Evolutionary conservation across 2,888 invertebrate species (phyloP).

Genomic region (Resseliella maxima): DNA sequence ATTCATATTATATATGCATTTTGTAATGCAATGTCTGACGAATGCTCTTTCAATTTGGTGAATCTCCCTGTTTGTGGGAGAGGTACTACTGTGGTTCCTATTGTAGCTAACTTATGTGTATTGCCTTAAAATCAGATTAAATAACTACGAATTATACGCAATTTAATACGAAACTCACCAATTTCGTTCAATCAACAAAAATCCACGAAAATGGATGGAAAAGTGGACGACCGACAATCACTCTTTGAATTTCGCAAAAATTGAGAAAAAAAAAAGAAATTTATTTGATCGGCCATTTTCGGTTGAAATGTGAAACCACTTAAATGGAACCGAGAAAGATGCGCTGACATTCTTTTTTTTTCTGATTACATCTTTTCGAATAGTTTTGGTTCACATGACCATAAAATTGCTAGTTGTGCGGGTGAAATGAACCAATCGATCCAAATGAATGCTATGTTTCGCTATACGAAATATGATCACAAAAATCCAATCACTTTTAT

Average conservation of each 20-base stretch:
- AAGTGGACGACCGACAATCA: too few species aligned
- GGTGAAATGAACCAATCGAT: not conserved
- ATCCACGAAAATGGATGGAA: too few species aligned
- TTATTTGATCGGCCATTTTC: too few species aligned
- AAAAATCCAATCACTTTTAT: slow-evolving; percentile 31
- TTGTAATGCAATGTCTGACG: not conserved
- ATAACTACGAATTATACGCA: too few species aligned
- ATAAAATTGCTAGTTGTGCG: slow-evolving; percentile 5
- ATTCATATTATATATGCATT: not conserved
- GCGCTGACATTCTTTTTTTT: not conserved
- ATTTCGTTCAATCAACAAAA: too few species aligned
- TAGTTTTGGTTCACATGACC: slow-evolving; percentile 9
- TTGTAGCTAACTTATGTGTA: too few species aligned
- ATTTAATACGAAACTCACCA: too few species aligned
- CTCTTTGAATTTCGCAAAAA: too few species aligned
- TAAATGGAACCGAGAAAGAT: not conserved
- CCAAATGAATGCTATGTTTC: not conserved
- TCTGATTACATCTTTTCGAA: not conserved
- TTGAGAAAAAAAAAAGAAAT: not conserved
- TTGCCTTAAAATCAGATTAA: too few species aligned
- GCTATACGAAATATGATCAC: not conserved
- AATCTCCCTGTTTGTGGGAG: too few species aligned
- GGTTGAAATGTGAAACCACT: not conserved
- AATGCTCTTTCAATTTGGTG: not conserved
- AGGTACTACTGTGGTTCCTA: too few species aligned